phyloP scores from a whole-genome alignment of 2,113 vertebrate species.

The Pteruthius melanotis region DNA sequence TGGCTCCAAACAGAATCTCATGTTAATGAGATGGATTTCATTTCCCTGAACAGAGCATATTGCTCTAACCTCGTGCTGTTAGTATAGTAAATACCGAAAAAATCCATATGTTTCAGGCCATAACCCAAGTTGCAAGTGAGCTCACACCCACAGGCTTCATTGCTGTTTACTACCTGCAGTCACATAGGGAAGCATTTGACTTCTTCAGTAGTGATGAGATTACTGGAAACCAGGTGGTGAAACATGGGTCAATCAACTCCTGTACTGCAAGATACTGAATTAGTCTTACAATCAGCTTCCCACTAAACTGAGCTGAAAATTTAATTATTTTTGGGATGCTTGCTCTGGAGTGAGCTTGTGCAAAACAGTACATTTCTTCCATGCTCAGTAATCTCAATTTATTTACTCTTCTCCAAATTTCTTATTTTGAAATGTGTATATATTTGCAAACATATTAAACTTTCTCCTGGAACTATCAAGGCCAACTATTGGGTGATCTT shows the following conservation, averaged over 20 bases:
- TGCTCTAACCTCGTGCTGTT: not conserved
- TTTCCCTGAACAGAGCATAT: accelerated
- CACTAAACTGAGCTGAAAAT: not conserved
- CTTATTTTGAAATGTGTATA: not conserved
- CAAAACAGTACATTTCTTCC: not conserved
- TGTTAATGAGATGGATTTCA: not conserved
- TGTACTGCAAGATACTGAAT: not conserved
- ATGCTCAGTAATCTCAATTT: accelerated
- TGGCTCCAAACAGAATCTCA: not conserved
- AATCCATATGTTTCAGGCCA: not conserved
- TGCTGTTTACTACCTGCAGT: not conserved
- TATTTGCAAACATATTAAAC: not conserved
- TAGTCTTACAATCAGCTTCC: not conserved
- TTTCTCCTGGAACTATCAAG: not conserved
- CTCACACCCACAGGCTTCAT: not conserved
- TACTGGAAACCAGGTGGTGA: not conserved
- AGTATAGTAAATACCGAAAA: not conserved
- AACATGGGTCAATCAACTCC: not conserved
- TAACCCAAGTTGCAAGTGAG: not conserved
- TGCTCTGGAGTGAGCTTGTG: not conserved
- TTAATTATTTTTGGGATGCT: not conserved
- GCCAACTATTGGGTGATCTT: not conserved
- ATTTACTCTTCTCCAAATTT: not conserved
- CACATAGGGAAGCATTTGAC: not conserved
- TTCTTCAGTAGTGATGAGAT: not conserved